Percentiles rank a stretch among this genome's conserved stretches.
These are phyloP conservation scores for Sebastes fasciatus DNA, from an alignment of 2,113 vertebrate genomes.

Conservation along the genomic window DNA sequence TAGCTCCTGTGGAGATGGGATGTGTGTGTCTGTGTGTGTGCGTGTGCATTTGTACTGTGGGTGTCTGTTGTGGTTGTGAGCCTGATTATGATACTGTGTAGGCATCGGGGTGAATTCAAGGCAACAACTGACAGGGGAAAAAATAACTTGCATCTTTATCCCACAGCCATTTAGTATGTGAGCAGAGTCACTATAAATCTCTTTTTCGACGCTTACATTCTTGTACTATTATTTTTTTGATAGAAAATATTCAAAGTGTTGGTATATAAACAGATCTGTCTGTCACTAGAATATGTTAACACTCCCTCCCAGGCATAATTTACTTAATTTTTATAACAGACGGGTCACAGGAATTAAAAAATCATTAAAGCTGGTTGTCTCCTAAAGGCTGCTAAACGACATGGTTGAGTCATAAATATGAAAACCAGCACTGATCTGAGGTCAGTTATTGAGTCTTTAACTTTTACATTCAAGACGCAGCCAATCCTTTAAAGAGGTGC, in stretches of 20 bases:
- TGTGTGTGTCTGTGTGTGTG: constrained; percentile 1
- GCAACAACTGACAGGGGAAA: constrained; percentile 28
- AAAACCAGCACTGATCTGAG: neutral
- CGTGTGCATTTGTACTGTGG: constrained; percentile 8
- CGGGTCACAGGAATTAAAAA: neutral
- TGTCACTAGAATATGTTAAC: neutral
- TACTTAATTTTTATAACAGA: neutral
- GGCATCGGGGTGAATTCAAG: constrained; percentile 35
- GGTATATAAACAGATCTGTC: neutral
- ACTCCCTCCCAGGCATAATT: neutral
- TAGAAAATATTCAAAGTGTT: neutral
- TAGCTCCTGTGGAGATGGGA: constrained; percentile 35
- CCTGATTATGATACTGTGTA: constrained; percentile 32
- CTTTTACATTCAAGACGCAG: neutral
- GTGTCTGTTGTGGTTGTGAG: constrained; percentile 25
- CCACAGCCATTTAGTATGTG: neutral
- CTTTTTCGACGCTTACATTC: neutral
- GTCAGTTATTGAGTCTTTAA: neutral
- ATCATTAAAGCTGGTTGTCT: neutral
- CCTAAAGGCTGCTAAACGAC: neutral
- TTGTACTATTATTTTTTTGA: neutral
- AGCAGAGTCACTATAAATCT: neutral
- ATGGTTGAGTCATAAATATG: neutral
- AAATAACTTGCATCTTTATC: constrained; percentile 25
- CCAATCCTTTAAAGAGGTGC: neutral